Percentiles rank a stretch among this genome's conserved stretches.
phyloP scores from a whole-genome alignment of 1,140 invertebrate genomes.

The Triops longicaudatus region DNA sequence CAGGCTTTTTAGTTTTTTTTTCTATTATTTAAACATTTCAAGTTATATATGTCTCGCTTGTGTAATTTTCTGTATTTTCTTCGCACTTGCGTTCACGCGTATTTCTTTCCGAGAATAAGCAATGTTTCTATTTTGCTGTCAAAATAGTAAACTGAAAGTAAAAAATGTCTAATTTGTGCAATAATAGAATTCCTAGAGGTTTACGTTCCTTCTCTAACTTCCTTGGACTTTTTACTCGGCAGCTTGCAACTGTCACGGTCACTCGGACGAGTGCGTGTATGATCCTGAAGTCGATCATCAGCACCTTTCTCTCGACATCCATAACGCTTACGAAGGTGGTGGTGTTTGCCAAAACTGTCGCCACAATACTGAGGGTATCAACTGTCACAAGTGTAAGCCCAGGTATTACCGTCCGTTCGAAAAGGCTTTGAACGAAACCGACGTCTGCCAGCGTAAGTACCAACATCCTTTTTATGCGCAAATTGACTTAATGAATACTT shows the following conservation, averaged over 20 bases:
- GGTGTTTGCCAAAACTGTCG: slow-evolving; percentile 84
- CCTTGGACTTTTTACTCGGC: slow-evolving; percentile 19
- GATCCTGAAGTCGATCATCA: slow-evolving; percentile 71
- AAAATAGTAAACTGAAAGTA: too few species aligned
- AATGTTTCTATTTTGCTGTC: too few species aligned
- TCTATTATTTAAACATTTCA: too few species aligned
- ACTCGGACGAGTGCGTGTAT: slow-evolving; percentile 82
- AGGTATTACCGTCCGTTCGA: slow-evolving; percentile 76
- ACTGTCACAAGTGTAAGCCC: slow-evolving; percentile 85
- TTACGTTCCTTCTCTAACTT: background rate
- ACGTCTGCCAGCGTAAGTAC: slow-evolving; percentile 80
- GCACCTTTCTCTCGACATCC: slow-evolving; percentile 75
- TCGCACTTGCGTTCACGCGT: too few species aligned
- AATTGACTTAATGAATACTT: slow-evolving; percentile 23
- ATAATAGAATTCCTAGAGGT: slow-evolving; percentile 32
- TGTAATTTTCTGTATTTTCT: too few species aligned
- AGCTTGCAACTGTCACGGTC: slow-evolving; percentile 97
- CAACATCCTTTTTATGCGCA: background rate
- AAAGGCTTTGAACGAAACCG: slow-evolving; percentile 70
- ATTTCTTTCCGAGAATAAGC: too few species aligned
- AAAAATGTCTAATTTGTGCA: background rate
- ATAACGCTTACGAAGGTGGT: slow-evolving; percentile 84
- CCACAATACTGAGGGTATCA: slow-evolving; percentile 92
- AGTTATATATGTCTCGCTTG: too few species aligned
- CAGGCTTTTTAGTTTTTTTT: too few species aligned